Evolutionary conservation across 2,113 vertebrate species (phyloP).

Genomic region (Engystomops pustulosus): DNA sequence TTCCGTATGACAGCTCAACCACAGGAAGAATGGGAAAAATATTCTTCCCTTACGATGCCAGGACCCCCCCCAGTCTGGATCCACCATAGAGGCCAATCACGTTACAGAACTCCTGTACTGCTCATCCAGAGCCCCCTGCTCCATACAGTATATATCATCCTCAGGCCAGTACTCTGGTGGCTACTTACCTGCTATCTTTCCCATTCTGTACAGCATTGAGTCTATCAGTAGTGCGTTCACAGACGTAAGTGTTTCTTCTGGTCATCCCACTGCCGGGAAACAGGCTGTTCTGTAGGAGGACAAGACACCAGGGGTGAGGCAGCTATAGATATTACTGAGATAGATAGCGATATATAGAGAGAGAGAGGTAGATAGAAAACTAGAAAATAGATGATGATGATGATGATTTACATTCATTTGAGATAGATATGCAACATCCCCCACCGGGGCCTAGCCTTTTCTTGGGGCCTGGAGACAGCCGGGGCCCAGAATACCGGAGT

Average conservation of each 20-base stretch:
- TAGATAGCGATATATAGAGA: neutral
- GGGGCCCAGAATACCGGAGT: no score
- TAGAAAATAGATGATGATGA: neutral
- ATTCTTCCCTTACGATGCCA: neutral
- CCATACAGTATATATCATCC: neutral
- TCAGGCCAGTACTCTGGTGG: neutral
- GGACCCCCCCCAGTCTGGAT: neutral
- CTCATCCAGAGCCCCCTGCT: neutral
- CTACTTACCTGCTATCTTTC: constrained; percentile 92
- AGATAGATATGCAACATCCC: no score
- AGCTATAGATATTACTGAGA: neutral
- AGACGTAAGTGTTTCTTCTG: constrained; percentile 95
- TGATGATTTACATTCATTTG: no score
- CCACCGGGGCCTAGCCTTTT: no score
- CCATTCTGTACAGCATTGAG: constrained; percentile 91
- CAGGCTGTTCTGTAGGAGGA: constrained; percentile 76
- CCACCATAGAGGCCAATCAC: no score
- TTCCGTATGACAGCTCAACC: constrained; percentile 12
- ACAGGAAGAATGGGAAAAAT: neutral
- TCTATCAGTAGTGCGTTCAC: constrained; percentile 90
- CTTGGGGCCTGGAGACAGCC: no score
- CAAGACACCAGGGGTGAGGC: neutral
- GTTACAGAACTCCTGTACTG: neutral
- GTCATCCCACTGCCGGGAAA: constrained; percentile 90
- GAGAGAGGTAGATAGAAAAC: neutral